These are phyloP conservation scores for Andrena chrysosceles DNA, from an alignment of 2,888 invertebrate species.

Conservation along the genomic window DNA sequence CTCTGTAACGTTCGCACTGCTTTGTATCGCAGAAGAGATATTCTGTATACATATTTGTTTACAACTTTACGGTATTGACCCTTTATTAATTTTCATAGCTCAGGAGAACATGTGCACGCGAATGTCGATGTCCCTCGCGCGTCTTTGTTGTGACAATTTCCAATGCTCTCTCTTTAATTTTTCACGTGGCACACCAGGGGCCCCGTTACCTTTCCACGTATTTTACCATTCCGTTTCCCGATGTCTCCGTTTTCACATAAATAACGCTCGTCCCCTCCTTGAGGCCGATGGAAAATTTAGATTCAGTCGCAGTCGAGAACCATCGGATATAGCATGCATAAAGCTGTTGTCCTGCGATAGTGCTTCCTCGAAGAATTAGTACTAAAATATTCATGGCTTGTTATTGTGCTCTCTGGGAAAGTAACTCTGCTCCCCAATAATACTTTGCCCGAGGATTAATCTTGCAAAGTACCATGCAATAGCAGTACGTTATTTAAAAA, in stretches of 20 bases:
- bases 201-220: conserved; percentile 26
- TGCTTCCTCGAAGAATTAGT: conserved; percentile 41
- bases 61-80: neutral
- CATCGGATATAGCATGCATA: conserved; percentile 54
- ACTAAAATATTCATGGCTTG: conserved; percentile 45
- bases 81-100: neutral
- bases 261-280: conserved; percentile 24
- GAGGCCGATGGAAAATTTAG: conserved; percentile 52
- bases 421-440: conserved; percentile 4
- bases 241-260: conserved; percentile 49
- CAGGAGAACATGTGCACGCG: neutral
- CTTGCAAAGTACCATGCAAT: conserved; percentile 2
- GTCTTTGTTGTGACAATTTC: neutral
- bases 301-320: conserved; percentile 46
- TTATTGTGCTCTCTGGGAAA: conserved; percentile 26
- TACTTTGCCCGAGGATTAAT: conserved; percentile 14
- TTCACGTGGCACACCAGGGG: neutral
- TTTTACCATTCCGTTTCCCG: conserved; percentile 46
- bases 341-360: conserved; percentile 37
- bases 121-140: neutral
- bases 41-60: neutral
- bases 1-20: too few relatives aligned
- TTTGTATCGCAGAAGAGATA: too few relatives aligned
- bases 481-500: neutral
- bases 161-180: neutral